Evolutionary conservation across 2,888 invertebrate species (phyloP).

Genomic region (Lasioglossum lativentre): DNA sequence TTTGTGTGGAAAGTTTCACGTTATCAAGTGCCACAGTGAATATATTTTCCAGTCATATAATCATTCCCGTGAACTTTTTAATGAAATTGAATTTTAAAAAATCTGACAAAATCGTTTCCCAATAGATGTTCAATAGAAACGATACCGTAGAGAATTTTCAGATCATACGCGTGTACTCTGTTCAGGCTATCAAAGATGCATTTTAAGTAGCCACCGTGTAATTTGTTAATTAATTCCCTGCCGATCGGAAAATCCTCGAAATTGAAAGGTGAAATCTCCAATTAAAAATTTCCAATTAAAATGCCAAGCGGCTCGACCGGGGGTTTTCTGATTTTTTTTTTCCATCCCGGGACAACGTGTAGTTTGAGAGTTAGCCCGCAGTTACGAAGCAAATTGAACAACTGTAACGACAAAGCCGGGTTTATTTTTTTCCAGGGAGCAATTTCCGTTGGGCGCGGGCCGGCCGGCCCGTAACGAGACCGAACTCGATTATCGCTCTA

Average conservation of each 20-base stretch:
- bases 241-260: neutral
- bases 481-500: conserved; percentile 35
- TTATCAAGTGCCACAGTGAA: neutral
- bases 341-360: neutral
- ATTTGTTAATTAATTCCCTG: neutral
- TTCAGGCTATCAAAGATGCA: neutral
- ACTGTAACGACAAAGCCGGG: conserved; percentile 34
- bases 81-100: neutral
- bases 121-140: neutral
- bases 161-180: neutral
- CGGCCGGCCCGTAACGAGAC: neutral
- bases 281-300: conserved; percentile 14
- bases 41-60: neutral
- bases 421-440: conserved; percentile 21
- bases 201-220: neutral
- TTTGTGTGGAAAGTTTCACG: neutral
- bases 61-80: neutral
- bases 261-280: neutral
- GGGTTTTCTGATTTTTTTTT: neutral
- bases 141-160: neutral
- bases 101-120: neutral
- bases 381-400: conserved; percentile 40
- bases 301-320: neutral
- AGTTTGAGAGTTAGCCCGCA: neutral
- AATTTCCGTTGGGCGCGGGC: conserved; percentile 11